Evolutionary conservation across 2,888 invertebrate species (phyloP).

Genomic region (Margaritifera margaritifera): DNA sequence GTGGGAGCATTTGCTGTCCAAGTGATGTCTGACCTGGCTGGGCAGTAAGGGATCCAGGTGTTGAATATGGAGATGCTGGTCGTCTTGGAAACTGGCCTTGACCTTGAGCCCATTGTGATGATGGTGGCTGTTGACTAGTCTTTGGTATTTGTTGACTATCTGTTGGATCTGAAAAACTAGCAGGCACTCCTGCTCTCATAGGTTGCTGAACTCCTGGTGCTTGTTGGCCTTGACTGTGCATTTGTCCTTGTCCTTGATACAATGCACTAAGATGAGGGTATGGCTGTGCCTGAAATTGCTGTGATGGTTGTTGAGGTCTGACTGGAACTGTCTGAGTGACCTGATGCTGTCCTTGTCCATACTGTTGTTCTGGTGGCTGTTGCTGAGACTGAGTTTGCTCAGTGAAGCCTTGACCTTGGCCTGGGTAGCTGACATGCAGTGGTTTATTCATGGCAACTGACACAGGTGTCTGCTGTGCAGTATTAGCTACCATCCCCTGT

Average conservation of each 20-base stretch:
- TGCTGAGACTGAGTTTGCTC: slow-evolving; percentile 14
- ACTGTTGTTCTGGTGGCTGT: slow-evolving; percentile 6
- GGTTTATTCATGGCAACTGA: slow-evolving; percentile 2
- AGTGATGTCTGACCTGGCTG: no score
- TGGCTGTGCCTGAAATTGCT: slow-evolving; percentile 16
- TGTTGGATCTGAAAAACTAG: neutral
- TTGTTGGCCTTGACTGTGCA: no score
- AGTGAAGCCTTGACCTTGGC: slow-evolving; percentile 10
- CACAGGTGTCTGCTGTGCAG: slow-evolving; percentile 4
- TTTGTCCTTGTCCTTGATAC: no score
- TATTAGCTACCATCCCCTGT: slow-evolving; percentile 10
- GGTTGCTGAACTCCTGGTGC: no score
- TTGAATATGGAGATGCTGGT: slow-evolving; percentile 2
- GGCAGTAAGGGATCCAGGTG: no score
- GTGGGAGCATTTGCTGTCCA: no score
- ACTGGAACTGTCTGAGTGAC: slow-evolving; percentile 17
- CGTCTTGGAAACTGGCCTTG: slow-evolving; percentile 9
- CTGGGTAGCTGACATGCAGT: neutral
- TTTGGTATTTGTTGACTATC: slow-evolving; percentile 4
- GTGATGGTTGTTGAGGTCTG: slow-evolving; percentile 1
- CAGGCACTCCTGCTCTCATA: slow-evolving; percentile 1
- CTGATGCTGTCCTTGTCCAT: slow-evolving; percentile 16
- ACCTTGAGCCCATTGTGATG: slow-evolving; percentile 19
- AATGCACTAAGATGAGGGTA: slow-evolving; percentile 6
- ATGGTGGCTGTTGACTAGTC: slow-evolving; percentile 17